A percentile compares a stretch with the other conserved stretches of the same genome.
Conservation (phyloP, 92 coral and sea anemone genomes). For the Paramuricea clavata region DNA sequence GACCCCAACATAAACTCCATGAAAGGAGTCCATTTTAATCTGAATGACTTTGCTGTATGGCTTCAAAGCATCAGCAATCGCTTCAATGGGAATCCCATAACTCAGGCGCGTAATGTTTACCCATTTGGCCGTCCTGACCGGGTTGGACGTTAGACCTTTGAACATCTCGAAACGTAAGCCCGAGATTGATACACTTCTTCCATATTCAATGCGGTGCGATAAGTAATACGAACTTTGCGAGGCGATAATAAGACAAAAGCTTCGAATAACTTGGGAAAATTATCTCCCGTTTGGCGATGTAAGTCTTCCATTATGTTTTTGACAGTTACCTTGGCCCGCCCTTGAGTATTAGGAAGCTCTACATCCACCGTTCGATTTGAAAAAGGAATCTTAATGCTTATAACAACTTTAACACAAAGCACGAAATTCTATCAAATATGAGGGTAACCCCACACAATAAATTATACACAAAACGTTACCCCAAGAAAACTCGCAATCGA, state of each 20-base stretch:
- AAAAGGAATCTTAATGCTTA: no score
- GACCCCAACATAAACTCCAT: background rate
- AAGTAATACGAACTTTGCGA: background rate
- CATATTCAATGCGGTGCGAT: background rate
- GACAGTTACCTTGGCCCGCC: no score
- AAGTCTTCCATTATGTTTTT: no score
- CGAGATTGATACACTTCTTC: background rate
- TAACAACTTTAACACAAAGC: no score
- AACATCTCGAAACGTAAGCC: background rate
- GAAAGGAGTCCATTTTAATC: no score
- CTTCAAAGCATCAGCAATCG: background rate
- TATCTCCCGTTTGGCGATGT: no score
- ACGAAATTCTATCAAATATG: no score
- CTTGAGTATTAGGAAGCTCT: no score
- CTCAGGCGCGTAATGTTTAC: background rate
- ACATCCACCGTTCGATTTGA: no score
- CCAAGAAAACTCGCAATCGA: no score
- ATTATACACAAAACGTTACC: no score
- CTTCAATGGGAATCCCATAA: constrained; percentile 16
- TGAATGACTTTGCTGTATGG: background rate
- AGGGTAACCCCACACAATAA: no score
- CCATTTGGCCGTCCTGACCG: background rate
- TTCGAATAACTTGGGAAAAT: background rate
- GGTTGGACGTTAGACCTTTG: background rate
- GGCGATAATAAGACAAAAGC: background rate